Percentiles rank a stretch among this genome's conserved stretches.
phyloP scores from a whole-genome alignment of 1,140 invertebrate genomes.

The Stratiolaelaps scimitus region DNA sequence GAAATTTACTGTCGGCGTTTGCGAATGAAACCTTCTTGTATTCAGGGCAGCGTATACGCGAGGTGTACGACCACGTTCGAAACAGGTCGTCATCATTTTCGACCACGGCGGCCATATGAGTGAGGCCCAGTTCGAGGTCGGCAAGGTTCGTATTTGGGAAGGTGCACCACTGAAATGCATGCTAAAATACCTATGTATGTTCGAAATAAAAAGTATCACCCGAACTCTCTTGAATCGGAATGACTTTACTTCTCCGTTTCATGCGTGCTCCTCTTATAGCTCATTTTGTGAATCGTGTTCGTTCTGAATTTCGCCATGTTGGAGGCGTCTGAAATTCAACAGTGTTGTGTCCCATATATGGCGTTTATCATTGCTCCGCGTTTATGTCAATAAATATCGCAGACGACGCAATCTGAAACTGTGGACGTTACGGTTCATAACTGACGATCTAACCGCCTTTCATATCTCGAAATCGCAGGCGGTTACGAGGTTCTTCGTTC shows the following conservation, averaged over 20 bases:
- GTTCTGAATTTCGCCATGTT: too few relatives aligned
- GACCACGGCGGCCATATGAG: not conserved
- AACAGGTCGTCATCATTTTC: conserved; percentile 3
- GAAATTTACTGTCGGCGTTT: not conserved
- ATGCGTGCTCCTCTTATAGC: too few relatives aligned
- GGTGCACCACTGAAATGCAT: not conserved
- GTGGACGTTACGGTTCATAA: too few relatives aligned
- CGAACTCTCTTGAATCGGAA: too few relatives aligned
- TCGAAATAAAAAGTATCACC: not conserved
- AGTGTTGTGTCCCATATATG: too few relatives aligned
- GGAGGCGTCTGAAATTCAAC: too few relatives aligned
- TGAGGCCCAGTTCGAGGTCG: not conserved
- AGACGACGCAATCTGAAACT: too few relatives aligned
- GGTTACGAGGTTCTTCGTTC: conserved; percentile 16
- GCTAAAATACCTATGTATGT: not conserved
- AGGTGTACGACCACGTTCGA: not conserved
- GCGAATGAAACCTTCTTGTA: not conserved
- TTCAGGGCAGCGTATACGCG: conserved; percentile 11
- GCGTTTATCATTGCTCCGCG: too few relatives aligned
- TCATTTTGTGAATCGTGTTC: too few relatives aligned
- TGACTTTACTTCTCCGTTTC: too few relatives aligned
- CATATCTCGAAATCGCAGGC: not conserved
- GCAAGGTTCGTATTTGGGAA: not conserved
- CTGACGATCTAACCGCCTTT: too few relatives aligned
- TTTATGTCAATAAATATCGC: too few relatives aligned